Conservation (phyloP, 2,113 vertebrate species). For the Opisthocomus hoazin region DNA sequence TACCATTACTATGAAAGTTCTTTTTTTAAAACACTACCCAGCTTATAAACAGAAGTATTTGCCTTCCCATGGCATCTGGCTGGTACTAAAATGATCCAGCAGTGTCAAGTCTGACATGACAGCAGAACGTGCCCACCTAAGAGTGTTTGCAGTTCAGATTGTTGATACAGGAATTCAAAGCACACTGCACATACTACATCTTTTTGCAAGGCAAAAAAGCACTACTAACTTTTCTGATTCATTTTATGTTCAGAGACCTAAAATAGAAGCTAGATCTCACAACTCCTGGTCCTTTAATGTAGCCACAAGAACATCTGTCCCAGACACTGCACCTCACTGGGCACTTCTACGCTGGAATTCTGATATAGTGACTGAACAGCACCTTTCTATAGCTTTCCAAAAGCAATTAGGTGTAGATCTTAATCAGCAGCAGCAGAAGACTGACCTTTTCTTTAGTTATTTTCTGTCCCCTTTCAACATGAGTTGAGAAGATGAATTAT, state of each 20-base stretch:
- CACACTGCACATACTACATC: background rate
- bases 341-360: background rate
- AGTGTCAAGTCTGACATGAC: background rate
- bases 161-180: background rate
- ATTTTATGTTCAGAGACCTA: background rate
- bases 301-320: background rate
- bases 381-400: background rate
- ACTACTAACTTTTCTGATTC: background rate
- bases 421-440: background rate
- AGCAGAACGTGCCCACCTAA: background rate
- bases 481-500: background rate
- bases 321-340: background rate
- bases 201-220: background rate
- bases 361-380: background rate
- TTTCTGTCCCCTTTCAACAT: background rate
- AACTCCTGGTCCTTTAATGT: background rate
- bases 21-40: background rate
- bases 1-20: background rate
- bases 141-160: background rate
- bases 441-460: background rate
- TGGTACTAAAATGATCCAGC: background rate
- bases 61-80: background rate
- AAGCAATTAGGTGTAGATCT: background rate
- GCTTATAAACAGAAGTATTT: background rate
- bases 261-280: background rate